Conservation (phyloP, 2,797 vertebrate species). For the Sebastes variabilis region DNA sequence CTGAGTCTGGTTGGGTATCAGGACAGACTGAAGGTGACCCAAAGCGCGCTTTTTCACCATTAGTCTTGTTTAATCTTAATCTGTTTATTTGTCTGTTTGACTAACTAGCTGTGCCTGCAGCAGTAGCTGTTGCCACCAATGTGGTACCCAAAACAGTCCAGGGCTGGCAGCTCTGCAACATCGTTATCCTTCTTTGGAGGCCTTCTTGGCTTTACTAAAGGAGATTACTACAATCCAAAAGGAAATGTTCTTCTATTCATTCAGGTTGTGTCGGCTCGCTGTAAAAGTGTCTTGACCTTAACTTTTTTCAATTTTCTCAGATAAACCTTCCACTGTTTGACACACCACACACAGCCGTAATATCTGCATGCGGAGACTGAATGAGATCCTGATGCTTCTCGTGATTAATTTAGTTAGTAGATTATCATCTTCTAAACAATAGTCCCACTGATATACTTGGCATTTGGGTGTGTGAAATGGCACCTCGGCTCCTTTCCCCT, state of each 20-base stretch:
- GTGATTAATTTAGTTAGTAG: not conserved
- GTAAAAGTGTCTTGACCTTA: not conserved
- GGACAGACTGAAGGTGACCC: constrained; percentile 5
- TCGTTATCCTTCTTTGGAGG: constrained; percentile 44
- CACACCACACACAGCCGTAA: not conserved
- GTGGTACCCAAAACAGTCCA: constrained; percentile 9
- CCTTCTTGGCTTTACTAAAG: constrained; percentile 55
- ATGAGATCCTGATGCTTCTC: not conserved
- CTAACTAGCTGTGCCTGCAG: not conserved
- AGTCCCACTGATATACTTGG: not conserved
- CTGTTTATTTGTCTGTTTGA: constrained; percentile 28
- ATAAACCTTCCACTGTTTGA: not conserved
- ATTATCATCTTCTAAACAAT: not conserved
- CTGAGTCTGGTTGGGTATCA: not conserved
- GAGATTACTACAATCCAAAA: constrained; percentile 59
- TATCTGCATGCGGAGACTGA: not conserved
- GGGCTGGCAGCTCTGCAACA: constrained; percentile 10
- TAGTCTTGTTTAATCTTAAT: constrained; percentile 11
- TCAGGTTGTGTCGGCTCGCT: constrained; percentile 10
- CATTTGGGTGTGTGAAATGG: not conserved
- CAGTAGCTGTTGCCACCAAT: constrained; percentile 14
- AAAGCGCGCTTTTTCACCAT: not conserved
- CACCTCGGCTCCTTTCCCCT: not conserved
- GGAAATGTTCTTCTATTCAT: constrained; percentile 44
- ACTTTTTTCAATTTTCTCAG: not conserved